phyloP scores from a whole-genome alignment of 1,140 invertebrate species.

The Brachionus paranguensis region DNA sequence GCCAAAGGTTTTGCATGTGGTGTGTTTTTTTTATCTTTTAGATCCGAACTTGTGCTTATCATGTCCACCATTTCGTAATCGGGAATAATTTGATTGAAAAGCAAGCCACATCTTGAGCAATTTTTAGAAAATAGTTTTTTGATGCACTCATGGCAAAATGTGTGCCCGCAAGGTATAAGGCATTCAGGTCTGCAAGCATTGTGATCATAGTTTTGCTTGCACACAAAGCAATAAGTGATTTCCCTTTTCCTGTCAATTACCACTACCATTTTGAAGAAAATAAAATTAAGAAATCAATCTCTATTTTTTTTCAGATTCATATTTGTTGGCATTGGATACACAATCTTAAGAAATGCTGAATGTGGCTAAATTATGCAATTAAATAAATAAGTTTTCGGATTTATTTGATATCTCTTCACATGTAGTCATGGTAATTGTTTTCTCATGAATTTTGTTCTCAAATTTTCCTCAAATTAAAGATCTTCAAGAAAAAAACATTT shows the following conservation, averaged over 20 bases:
- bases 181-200: background rate
- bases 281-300: background rate
- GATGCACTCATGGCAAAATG: constrained; percentile 10
- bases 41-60: background rate
- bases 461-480: background rate
- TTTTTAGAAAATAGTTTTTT: background rate
- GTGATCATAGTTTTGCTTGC: background rate
- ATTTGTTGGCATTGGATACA: constrained; percentile 24
- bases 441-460: background rate
- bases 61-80: constrained; percentile 35
- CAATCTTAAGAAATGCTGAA: background rate
- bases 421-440: background rate
- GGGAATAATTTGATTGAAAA: constrained; percentile 19
- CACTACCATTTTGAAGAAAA: background rate
- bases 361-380: background rate
- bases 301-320: background rate
- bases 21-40: background rate
- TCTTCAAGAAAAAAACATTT: too few relatives aligned
- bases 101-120: background rate
- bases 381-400: background rate
- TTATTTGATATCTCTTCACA: background rate
- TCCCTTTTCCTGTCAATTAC: constrained; percentile 31
- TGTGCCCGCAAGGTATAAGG: constrained; percentile 33
- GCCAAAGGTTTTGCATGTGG: background rate
- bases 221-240: background rate